These are phyloP conservation scores for Pandemis heparana DNA, from an alignment of 2,888 invertebrate genomes.

Conservation along the genomic window DNA sequence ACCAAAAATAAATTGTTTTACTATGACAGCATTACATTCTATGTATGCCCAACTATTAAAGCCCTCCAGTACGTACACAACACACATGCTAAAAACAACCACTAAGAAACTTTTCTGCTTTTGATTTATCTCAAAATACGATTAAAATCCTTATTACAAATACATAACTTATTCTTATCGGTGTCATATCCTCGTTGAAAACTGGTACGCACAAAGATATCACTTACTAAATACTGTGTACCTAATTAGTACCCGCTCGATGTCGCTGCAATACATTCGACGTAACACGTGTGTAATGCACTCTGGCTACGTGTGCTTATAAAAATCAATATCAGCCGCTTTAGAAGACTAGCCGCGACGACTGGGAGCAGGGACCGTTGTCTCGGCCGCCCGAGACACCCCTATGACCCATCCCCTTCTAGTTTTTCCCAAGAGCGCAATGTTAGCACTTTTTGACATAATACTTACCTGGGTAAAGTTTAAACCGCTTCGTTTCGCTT, in stretches of 20 bases:
- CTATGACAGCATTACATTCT: too few relatives aligned
- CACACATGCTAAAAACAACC: too few relatives aligned
- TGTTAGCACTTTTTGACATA: conserved; percentile 76
- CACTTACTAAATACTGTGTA: neutral
- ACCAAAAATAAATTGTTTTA: too few relatives aligned
- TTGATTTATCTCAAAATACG: too few relatives aligned
- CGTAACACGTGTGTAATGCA: conserved; percentile 52
- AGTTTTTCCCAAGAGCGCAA: conserved; percentile 65
- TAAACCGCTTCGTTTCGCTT: conserved; percentile 70
- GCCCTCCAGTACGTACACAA: too few relatives aligned
- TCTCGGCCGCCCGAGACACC: conserved; percentile 65
- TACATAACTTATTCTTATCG: too few relatives aligned
- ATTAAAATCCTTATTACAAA: too few relatives aligned
- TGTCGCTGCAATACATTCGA: conserved; percentile 30
- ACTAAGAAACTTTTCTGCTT: too few relatives aligned
- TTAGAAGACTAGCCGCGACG: conserved; percentile 63
- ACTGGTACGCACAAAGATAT: too few relatives aligned
- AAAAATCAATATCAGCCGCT: conserved; percentile 69
- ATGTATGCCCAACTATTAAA: too few relatives aligned
- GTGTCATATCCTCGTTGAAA: too few relatives aligned
- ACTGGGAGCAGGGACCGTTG: conserved; percentile 62
- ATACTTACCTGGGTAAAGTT: conserved; percentile 76
- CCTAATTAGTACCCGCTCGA: conserved; percentile 26
- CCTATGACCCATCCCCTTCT: conserved; percentile 66
- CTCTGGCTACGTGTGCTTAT: conserved; percentile 53